A percentile compares a stretch with the other conserved stretches of the same genome.
phyloP scores from a whole-genome alignment of 2,797 vertebrate genomes.

The Muscicapa striata region DNA sequence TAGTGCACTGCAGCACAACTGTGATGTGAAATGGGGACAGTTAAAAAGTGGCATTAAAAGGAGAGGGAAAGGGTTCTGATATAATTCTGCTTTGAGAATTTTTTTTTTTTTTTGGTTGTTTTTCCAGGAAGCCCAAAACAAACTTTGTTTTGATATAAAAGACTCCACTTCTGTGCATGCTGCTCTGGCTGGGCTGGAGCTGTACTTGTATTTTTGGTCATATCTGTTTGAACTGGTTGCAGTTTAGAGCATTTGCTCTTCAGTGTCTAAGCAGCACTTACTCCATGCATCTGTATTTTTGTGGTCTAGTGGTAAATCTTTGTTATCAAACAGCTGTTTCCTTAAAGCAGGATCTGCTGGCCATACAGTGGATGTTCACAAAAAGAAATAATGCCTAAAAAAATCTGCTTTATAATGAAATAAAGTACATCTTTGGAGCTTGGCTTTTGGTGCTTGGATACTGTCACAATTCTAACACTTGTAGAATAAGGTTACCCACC shows the following conservation, averaged over 20 bases:
- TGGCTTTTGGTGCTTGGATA: not conserved
- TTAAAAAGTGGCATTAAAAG: not conserved
- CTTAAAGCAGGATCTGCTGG: conserved; percentile 22
- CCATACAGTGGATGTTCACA: not conserved
- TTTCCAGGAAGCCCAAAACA: not conserved
- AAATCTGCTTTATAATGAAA: conserved; percentile 67
- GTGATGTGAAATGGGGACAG: not conserved
- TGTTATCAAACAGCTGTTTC: not conserved
- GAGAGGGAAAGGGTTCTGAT: not conserved
- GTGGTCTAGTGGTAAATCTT: conserved; percentile 1
- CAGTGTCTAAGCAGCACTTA: not conserved
- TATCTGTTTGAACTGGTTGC: not conserved
- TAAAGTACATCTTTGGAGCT: conserved; percentile 62
- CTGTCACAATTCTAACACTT: not conserved
- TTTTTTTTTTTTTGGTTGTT: not conserved
- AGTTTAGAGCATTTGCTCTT: not conserved
- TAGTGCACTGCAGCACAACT: not conserved
- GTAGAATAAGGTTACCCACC: rapidly evolving
- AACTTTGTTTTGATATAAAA: not conserved
- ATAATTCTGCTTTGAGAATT: not conserved
- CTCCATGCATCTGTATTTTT: conserved; percentile 12
- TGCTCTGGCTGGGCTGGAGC: conserved; percentile 55
- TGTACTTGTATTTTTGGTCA: not conserved
- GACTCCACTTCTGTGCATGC: not conserved
- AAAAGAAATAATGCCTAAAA: conserved; percentile 58